Evolutionary conservation across 2,888 invertebrate species (phyloP).

Genomic region (Ochlodes sylvanus): DNA sequence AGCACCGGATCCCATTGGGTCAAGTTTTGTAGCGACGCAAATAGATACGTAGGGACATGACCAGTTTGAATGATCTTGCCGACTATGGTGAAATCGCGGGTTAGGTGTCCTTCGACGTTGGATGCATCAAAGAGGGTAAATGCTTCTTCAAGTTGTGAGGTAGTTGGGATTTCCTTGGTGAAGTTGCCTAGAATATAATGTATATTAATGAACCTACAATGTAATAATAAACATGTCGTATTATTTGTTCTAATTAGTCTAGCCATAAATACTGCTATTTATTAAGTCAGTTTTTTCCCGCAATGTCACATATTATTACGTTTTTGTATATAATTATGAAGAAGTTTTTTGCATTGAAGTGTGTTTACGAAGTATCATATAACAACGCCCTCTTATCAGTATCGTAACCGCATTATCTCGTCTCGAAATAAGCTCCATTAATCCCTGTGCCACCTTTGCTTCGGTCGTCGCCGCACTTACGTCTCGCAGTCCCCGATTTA

Average conservation of each 20-base stretch:
- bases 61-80: constrained; percentile 15
- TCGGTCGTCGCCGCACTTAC: too few species aligned
- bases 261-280: too few species aligned
- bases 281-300: too few species aligned
- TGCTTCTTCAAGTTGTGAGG: constrained; percentile 26
- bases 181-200: constrained; percentile 25
- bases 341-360: too few species aligned
- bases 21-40: constrained; percentile 18
- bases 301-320: too few species aligned
- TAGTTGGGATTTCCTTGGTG: constrained; percentile 13
- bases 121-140: constrained; percentile 20
- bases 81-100: constrained; percentile 19
- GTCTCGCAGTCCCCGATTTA: too few species aligned
- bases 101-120: constrained; percentile 1
- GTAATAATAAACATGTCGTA: not conserved
- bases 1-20: constrained; percentile 23
- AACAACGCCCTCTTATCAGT: too few species aligned
- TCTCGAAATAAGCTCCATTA: too few species aligned
- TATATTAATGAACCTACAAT: not conserved
- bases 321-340: too few species aligned
- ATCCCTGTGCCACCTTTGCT: too few species aligned
- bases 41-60: constrained; percentile 11
- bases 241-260: not conserved
- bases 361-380: too few species aligned
- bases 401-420: too few species aligned